Evolutionary conservation across 2,797 vertebrate genomes (phyloP), one percentile per base, ranked within the genome.

Genomic region (Xyrichtys novacula): DNA sequence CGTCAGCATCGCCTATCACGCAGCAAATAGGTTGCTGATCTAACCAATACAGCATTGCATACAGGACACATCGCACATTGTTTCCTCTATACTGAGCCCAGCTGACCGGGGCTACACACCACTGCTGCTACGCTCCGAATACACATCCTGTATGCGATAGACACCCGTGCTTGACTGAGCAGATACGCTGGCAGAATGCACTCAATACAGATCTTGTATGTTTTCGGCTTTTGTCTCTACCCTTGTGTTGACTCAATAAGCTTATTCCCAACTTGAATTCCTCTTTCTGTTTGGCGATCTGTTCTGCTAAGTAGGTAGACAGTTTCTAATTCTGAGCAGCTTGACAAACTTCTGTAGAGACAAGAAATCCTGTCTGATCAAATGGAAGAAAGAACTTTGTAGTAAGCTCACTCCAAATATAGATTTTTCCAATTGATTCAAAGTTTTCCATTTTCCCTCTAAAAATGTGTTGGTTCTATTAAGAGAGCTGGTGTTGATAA

Each of bases 221-320:
- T n/a, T n/a, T n/a, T n/a, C n/a, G n/a, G n/a, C n/a, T n/a, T 60
- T 48, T 28, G 63, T 46, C 52, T 22, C 6, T 48, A 52, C 44
- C 61, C 54, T 34, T 22, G 46, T 47, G 48, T 60, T 44, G 14
- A 32, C 34, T 48, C 70, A 56, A 70, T 71, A 50, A 81, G 75
- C 81, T 90, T 79, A 79, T 65, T 31, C 78, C 63, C 78, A 68
- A 79, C 28, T 78, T 55, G 53, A 74, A 83, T 76, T 87, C 62
- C 81, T 67, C 60, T 58, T 66, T 71, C 78, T 89, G 75, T 74
- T 43, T 44, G 42, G 17, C 40, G 42, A 69, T 65, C 59, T 64
- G 76, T 83, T 55, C 34, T 67, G 61, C 29, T 43, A 46, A 62
- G 29, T 16, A 52, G 48, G 52, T 12, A 26, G 28, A 52, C 46